Base-by-base conservation (phyloP, 2,797 vertebrate genomes). In the Chrosomus eos region DNA sequence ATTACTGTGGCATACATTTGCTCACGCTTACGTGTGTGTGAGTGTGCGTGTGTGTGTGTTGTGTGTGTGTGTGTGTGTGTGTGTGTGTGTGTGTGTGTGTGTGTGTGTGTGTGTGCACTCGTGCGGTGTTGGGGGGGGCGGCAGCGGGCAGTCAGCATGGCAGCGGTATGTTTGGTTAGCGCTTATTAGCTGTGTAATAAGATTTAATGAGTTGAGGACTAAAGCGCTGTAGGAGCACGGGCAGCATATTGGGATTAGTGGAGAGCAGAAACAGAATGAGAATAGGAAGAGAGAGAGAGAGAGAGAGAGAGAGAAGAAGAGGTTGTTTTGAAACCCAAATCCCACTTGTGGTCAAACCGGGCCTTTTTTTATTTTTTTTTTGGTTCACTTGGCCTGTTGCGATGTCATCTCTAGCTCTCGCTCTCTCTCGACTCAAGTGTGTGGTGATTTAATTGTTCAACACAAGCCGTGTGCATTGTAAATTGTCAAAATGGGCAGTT, bases 101-200 rank as follows among this genome's bases (percentile, higher is more conserved):
- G 64, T 19, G 9, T 62, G 55, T 64, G 51, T 51, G 48, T 21
- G 62, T 19, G 64, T 66, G 28, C 18, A 2, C 55, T 31, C 7
- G 11, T 62, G 53, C 8, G 8, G 48, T 62, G 62, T 58, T 38
- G 14, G 60, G 60, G n/a, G 60, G 28, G 55, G 71, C 5, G 36
- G 62, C 31, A 31, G 18, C 10, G 40, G 62, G 66, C 74, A 64
- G 80, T 87, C 85, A 60, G 83, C 81, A 85, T 86, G 79, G 55
- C 74, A 74, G 80, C 78, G 81, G 77, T 80, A 68, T 90, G 87
- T 91, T 90, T 89, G 87, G 84, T 90, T 91, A 86, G 90, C 80
- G 87, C 89, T 91, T 91, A 91, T 92, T 92, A 91, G 87, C 86
- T 71, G 16, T 91, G 88, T 92, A 92, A 92, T 90, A 87, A 89